phyloP scores from a whole-genome alignment of 2,797 vertebrate genomes.

The Amphiprion clarkii region DNA sequence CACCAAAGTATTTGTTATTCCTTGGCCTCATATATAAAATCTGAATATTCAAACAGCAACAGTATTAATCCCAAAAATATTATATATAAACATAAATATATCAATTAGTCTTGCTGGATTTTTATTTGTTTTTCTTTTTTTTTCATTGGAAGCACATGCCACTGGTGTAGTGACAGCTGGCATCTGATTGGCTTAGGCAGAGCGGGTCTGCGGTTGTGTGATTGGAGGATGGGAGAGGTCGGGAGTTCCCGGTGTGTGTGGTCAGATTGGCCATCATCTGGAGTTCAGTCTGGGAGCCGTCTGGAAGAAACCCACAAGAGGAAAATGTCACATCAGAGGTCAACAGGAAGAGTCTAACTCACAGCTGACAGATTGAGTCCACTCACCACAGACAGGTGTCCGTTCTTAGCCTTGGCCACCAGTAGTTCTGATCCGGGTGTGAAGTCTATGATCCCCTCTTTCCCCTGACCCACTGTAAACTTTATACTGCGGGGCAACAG shows the following conservation, averaged over 20 bases:
- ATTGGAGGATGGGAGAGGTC: slow-evolving; percentile 67
- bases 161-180: slow-evolving; percentile 83
- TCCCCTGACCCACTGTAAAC: slow-evolving; percentile 92
- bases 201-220: slow-evolving; percentile 72
- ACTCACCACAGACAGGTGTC: slow-evolving; percentile 98
- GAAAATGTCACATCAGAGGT: neutral
- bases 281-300: slow-evolving; percentile 98
- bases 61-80: slow-evolving; percentile 85
- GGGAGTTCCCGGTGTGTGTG: slow-evolving; percentile 42
- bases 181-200: slow-evolving; percentile 81
- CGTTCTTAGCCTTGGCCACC: slow-evolving; percentile 96
- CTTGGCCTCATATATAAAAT: slow-evolving; percentile 85
- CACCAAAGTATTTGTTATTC: slow-evolving; percentile 81
- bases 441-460: slow-evolving; percentile 96
- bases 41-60: slow-evolving; percentile 82
- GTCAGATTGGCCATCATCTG: slow-evolving; percentile 89
- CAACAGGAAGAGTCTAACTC: too few species aligned
- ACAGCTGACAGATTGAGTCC: neutral
- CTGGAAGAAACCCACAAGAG: slow-evolving; percentile 74
- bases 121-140: slow-evolving; percentile 46
- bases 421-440: slow-evolving; percentile 94
- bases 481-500: slow-evolving; percentile 88
- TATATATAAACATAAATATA: slow-evolving; percentile 86
- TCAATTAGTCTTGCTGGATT: slow-evolving; percentile 82
- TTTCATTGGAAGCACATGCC: slow-evolving; percentile 87